Conservation (phyloP, 2,797 vertebrate genomes). For the Acanthornis magna region DNA sequence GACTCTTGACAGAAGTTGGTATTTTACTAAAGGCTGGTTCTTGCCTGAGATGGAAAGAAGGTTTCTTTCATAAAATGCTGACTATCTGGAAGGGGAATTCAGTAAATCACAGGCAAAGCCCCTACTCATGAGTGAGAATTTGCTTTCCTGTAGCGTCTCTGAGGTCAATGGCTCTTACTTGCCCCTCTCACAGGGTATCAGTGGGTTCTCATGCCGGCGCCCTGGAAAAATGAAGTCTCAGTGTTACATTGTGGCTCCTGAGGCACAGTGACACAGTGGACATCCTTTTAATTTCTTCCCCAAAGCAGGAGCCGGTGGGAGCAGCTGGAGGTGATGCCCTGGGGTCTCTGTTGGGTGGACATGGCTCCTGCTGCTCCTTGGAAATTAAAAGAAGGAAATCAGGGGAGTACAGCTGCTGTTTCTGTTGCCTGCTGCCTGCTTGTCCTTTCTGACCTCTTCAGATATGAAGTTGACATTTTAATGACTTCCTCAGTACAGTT, state of each 20-base stretch:
- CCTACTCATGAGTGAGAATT: neutral
- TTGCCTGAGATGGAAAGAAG: neutral
- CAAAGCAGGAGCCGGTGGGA: neutral
- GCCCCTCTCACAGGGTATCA: neutral
- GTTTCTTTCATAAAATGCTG: neutral
- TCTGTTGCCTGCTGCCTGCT: neutral
- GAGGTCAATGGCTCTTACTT: neutral
- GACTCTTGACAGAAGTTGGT: neutral
- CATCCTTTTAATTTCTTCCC: neutral
- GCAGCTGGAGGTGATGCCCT: neutral
- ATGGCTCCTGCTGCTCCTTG: neutral
- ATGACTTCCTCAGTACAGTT: neutral
- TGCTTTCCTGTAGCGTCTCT: neutral
- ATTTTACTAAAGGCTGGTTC: neutral
- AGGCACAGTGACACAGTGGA: neutral
- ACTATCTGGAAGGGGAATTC: neutral
- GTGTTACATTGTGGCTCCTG: neutral
- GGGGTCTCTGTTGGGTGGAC: neutral
- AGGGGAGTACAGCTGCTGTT: neutral
- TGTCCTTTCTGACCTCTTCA: constrained; percentile 10
- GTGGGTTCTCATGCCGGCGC: neutral
- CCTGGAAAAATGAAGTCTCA: neutral
- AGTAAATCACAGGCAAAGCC: neutral
- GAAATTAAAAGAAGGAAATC: neutral
- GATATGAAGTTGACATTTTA: neutral